Evolutionary conservation across 2,888 invertebrate genomes (phyloP).

Genomic region (Himalopsyche anomala): DNA sequence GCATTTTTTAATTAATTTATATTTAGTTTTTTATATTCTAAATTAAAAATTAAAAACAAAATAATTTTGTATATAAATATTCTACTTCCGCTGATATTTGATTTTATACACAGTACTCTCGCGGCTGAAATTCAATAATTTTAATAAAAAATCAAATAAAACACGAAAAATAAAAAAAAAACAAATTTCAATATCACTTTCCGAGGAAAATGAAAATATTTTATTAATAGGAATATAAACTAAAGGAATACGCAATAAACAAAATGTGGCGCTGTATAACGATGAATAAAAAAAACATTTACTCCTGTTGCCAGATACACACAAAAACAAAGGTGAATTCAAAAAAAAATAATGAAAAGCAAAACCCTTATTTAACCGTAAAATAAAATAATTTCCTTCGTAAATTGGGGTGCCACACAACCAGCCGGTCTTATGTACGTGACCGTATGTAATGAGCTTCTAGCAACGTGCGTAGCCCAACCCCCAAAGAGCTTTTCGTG

Average conservation of each 20-base stretch:
- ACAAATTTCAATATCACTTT: too few relatives aligned
- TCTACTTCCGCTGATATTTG: too few relatives aligned
- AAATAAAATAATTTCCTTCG: conserved; percentile 63
- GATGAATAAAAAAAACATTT: conserved; percentile 26
- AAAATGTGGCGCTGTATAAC: conserved; percentile 19
- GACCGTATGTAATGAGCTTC: conserved; percentile 64
- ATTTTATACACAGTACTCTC: too few relatives aligned
- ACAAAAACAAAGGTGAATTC: conserved; percentile 43
- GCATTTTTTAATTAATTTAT: too few relatives aligned
- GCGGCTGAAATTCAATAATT: too few relatives aligned
- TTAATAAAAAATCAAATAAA: too few relatives aligned
- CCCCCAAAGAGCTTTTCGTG: conserved; percentile 21
- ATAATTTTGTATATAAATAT: too few relatives aligned
- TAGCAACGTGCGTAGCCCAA: conserved; percentile 48
- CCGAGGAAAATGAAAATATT: too few relatives aligned
- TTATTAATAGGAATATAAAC: background rate
- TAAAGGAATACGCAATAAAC: background rate
- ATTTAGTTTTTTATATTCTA: too few relatives aligned
- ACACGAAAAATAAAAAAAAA: too few relatives aligned
- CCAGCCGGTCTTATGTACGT: conserved; percentile 56
- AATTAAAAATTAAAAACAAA: too few relatives aligned
- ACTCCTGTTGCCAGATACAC: conserved; percentile 34
- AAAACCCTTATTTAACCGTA: conserved; percentile 59
- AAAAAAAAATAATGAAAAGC: conserved; percentile 50
- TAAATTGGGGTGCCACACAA: conserved; percentile 56